Evolutionary conservation across 2,888 invertebrate genomes (phyloP).

Genomic region (Lepidonotus clava): DNA sequence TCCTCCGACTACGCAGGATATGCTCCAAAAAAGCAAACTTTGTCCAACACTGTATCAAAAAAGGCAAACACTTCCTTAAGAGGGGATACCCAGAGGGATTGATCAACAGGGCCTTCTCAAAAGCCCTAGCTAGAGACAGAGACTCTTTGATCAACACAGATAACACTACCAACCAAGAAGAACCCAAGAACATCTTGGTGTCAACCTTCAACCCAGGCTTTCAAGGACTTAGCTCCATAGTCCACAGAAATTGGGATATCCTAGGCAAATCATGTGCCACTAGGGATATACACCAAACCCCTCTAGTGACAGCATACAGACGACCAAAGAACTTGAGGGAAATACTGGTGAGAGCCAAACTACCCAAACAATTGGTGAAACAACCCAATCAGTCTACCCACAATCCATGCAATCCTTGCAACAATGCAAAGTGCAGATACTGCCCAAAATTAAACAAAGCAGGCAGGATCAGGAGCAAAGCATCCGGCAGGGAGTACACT

Average conservation of each 20-base stretch:
- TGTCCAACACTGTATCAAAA: background rate
- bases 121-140: no score
- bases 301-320: background rate
- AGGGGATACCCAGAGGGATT: background rate
- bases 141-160: no score
- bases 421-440: background rate
- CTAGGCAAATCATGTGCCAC: no score
- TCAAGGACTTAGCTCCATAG: no score
- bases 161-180: no score
- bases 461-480: background rate
- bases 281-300: background rate
- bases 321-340: background rate
- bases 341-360: background rate
- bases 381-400: background rate
- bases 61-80: background rate
- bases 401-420: no score
- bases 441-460: background rate
- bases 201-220: no score
- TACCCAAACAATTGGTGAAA: no score
- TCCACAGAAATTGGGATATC: no score
- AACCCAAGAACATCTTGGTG: no score
- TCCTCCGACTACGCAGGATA: background rate
- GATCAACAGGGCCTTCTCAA: no score
- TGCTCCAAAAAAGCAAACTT: background rate
- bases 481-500: background rate